Percentiles rank a stretch among this genome's conserved stretches.
These are phyloP conservation scores for Amiota mariae DNA, from an alignment of 2,888 invertebrate genomes.

Conservation along the genomic window DNA sequence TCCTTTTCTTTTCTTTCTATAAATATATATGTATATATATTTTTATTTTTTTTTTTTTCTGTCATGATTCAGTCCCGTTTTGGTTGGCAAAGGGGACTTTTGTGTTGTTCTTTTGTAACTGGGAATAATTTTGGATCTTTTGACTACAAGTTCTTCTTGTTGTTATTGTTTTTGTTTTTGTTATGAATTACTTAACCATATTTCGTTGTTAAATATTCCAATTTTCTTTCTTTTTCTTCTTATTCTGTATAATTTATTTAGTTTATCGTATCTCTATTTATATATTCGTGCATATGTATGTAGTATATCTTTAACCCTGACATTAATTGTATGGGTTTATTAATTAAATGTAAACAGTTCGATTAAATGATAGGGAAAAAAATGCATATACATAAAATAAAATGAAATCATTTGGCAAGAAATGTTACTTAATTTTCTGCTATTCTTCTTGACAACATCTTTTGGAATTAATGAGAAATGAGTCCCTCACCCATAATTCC, in stretches of 20 bases:
- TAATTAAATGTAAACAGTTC: too few species aligned
- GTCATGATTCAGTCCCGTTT: too few species aligned
- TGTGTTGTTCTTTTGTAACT: background rate
- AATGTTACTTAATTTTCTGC: too few species aligned
- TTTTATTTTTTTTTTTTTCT: too few species aligned
- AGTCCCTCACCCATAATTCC: too few species aligned
- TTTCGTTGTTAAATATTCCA: background rate
- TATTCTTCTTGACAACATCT: too few species aligned
- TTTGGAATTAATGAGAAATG: too few species aligned
- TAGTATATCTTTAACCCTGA: too few species aligned
- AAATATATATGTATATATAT: background rate
- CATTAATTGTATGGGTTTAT: too few species aligned
- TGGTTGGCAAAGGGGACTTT: too few species aligned
- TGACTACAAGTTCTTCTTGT: background rate
- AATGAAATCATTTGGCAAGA: too few species aligned
- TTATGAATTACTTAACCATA: conserved; percentile 12
- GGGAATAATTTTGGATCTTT: conserved; percentile 12
- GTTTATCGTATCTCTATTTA: background rate
- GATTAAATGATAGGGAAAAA: background rate
- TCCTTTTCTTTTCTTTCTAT: background rate
- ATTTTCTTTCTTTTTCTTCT: background rate
- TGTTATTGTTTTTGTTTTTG: conserved; percentile 17
- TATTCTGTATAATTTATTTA: background rate
- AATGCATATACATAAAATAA: background rate
- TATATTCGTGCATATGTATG: too few species aligned